Evolutionary conservation across 1,140 invertebrate species (phyloP).

Genomic region (Lanistes nyassanus): DNA sequence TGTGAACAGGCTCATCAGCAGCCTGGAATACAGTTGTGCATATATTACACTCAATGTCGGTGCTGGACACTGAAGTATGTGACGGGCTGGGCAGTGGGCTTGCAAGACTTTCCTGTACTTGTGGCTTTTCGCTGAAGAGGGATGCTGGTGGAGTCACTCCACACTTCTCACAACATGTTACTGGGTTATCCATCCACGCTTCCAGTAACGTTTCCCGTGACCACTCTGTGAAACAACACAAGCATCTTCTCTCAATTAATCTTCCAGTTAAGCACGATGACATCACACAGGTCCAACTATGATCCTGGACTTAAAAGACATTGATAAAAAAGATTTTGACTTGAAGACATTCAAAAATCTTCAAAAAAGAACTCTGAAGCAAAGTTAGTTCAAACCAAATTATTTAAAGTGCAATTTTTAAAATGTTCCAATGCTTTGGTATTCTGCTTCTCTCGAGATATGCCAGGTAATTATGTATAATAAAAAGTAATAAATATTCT

Average conservation of each 20-base stretch:
- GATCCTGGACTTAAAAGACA: no score
- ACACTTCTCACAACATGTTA: slow-evolving; percentile 76
- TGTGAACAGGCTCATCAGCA: slow-evolving; percentile 65
- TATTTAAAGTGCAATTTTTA: no score
- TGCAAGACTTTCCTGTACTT: slow-evolving; percentile 53
- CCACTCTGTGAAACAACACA: slow-evolving; percentile 72
- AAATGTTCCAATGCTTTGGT: no score
- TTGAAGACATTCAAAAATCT: no score
- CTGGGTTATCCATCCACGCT: slow-evolving; percentile 78
- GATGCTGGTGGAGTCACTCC: slow-evolving; percentile 74
- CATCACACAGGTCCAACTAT: no score
- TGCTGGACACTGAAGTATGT: slow-evolving; percentile 36
- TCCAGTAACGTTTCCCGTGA: slow-evolving; percentile 77
- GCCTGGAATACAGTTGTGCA: slow-evolving; percentile 67
- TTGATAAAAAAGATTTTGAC: no score
- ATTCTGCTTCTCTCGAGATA: no score
- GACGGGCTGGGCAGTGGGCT: slow-evolving; percentile 42
- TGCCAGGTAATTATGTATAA: no score
- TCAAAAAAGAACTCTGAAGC: no score
- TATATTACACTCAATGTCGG: slow-evolving; percentile 74
- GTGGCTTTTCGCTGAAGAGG: slow-evolving; percentile 59
- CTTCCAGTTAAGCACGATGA: no score
- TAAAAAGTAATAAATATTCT: no score
- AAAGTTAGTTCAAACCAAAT: no score
- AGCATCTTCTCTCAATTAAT: neutral